Evolutionary conservation across 2,113 vertebrate genomes (phyloP), one percentile per base, ranked within the genome.

Genomic region (Nyctereutes procyonoides): DNA sequence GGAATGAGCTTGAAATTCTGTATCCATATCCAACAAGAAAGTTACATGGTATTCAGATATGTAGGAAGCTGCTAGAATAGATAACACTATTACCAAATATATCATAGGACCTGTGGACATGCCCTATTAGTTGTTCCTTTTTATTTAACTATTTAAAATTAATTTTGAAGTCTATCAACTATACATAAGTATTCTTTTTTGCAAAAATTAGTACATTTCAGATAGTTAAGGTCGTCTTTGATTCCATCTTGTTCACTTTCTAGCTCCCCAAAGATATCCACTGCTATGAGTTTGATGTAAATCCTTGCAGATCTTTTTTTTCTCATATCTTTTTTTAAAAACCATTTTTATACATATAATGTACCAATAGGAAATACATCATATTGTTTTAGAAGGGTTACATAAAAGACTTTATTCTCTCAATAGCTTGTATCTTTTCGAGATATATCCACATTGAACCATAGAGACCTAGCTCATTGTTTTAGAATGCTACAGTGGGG

Each of bases 1-100:
- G 92, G 76, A 95, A 97, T 94, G 92, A 95, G 87, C 67, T 96
- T 98, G 84, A 95, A 91, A 91, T 95, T 97, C 77, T 93, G 38
- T 76, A 97, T 94, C 60, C 76, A 63, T 79, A 69, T 83, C 88
- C 67, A 95, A 79, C 13, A 43, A 88, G 77, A 32, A 86, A 92
- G 76, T 60, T 88, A 55, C 28, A 67, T 95, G 67, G n/a, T 58
- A 56, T 96, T 96, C 26, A 79, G 84, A 96, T 56, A 93, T 56
- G 60, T 32, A 85, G 58, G 92, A 95, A 96, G 92, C 48, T 88
- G 65, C 81, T 93, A 32, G 20, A 87, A 77, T 71, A 80, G n/a
- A 82, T n/a, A 88, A 95, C 6, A 58, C 20, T 85, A 51, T 67
- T 90, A 30, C 82, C 89, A 93, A 76, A 60, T 73, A 80, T 15